Evolutionary conservation across 2,113 vertebrate species (phyloP).

Genomic region (Salvelinus sp.): DNA sequence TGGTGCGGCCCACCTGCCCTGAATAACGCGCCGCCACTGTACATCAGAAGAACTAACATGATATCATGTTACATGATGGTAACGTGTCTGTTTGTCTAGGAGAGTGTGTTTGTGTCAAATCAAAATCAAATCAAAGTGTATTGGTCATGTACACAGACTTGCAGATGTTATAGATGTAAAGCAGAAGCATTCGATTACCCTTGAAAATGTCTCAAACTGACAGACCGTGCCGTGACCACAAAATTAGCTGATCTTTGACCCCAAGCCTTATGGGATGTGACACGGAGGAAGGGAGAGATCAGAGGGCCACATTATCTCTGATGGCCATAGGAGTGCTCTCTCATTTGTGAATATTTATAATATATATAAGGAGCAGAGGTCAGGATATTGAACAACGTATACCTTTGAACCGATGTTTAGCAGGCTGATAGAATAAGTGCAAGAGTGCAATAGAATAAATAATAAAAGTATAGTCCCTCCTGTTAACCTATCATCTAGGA

Average conservation of each 20-base stretch:
- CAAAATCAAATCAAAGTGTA: too few species aligned
- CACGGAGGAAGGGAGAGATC: conserved; percentile 10
- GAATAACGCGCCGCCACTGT: too few species aligned
- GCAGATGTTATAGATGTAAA: conserved; percentile 28
- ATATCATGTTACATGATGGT: too few species aligned
- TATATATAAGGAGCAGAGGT: conserved; percentile 35
- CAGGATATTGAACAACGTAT: conserved; percentile 30
- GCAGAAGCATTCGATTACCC: conserved; percentile 32
- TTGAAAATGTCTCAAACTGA: conserved; percentile 26
- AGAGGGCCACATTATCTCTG: conserved; percentile 45
- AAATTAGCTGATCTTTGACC: conserved; percentile 49
- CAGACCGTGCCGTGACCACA: conserved; percentile 1
- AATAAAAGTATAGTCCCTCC: too few species aligned
- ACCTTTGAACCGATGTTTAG: background rate
- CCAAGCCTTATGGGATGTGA: conserved; percentile 41
- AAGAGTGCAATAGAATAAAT: too few species aligned
- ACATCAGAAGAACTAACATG: too few species aligned
- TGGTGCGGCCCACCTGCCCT: too few species aligned
- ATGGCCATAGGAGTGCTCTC: background rate
- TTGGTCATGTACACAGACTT: too few species aligned
- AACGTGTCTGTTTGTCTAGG: background rate
- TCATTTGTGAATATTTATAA: conserved; percentile 58
- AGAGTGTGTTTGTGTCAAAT: background rate
- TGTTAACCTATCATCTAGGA: too few species aligned
- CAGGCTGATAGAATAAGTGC: too few species aligned